phyloP scores from a whole-genome alignment of 2,888 invertebrate genomes.

The Ennomos erosarius region DNA sequence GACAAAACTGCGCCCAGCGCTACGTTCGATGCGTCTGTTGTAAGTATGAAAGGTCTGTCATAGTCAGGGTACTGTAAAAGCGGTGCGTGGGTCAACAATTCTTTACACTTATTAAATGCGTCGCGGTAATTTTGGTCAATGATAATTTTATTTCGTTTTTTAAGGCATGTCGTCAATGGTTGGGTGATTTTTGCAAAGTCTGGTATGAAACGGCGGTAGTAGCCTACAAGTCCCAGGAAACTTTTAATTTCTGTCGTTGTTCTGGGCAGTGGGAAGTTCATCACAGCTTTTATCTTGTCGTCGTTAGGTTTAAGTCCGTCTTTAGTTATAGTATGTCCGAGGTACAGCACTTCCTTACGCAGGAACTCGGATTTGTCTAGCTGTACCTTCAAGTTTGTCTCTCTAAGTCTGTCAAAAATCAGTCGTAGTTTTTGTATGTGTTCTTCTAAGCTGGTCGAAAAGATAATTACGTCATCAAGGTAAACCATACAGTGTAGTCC shows the following conservation, averaged over 20 bases:
- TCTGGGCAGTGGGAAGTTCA: slow-evolving; percentile 5
- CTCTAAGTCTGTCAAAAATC: too few relatives aligned
- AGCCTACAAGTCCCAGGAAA: slow-evolving; percentile 10
- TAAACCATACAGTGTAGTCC: too few relatives aligned
- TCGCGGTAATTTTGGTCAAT: slow-evolving; percentile 8
- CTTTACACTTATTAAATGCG: slow-evolving; percentile 15
- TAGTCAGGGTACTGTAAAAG: not conserved
- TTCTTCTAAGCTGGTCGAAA: too few relatives aligned
- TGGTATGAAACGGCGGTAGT: slow-evolving; percentile 29
- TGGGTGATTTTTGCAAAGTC: slow-evolving; percentile 15
- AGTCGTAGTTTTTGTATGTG: too few relatives aligned
- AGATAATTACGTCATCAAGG: too few relatives aligned
- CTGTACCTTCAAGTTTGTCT: too few relatives aligned
- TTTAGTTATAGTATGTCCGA: not conserved
- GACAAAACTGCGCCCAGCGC: slow-evolving; percentile 11
- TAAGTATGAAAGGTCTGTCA: slow-evolving; percentile 13
- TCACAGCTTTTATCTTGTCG: not conserved
- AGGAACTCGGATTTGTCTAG: slow-evolving; percentile 5
- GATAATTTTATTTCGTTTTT: slow-evolving; percentile 10
- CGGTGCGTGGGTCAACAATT: slow-evolving; percentile 11
- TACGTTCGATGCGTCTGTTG: slow-evolving; percentile 18
- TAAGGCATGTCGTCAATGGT: slow-evolving; percentile 11
- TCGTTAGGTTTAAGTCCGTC: not conserved
- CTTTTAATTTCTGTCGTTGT: slow-evolving; percentile 12
- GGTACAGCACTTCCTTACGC: not conserved